phyloP scores from a whole-genome alignment of 53 echinoderm and acorn worm species.

The Hippasteria phrygiana region DNA sequence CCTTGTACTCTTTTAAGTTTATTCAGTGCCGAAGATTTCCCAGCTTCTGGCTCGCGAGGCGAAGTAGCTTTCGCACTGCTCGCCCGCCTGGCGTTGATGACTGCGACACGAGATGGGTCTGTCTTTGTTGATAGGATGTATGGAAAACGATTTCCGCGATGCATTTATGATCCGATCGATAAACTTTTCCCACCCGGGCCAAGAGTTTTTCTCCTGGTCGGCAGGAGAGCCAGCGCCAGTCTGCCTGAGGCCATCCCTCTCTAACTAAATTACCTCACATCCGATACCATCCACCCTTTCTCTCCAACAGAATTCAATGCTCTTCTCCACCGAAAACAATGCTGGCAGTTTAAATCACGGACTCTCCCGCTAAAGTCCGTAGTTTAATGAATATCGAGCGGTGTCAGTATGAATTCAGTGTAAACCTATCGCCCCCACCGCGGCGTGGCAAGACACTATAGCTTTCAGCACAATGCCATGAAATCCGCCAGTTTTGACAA shows the following conservation, averaged over 20 bases:
- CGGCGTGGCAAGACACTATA: constrained; percentile 29
- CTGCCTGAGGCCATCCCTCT: constrained; percentile 50
- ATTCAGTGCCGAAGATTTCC: neutral
- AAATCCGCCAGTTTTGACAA: neutral
- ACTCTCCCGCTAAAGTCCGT: neutral
- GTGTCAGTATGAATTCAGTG: constrained; percentile 53
- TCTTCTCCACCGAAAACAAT: constrained; percentile 48
- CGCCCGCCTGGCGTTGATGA: neutral
- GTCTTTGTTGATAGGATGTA: constrained; percentile 61
- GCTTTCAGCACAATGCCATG: constrained; percentile 28
- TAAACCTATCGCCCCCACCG: constrained; percentile 36
- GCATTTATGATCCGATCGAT: constrained; percentile 66
- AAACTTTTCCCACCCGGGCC: constrained; percentile 36
- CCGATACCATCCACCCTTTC: constrained; percentile 64
- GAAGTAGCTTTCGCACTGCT: constrained; percentile 19
- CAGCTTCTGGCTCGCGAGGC: neutral
- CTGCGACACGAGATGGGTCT: constrained; percentile 47
- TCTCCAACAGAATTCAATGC: constrained; percentile 45
- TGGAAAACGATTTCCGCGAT: constrained; percentile 62
- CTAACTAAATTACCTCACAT: constrained; percentile 64
- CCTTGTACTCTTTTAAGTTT: neutral
- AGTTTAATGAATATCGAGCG: constrained; percentile 63
- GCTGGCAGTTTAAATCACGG: constrained; percentile 47
- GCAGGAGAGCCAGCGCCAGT: constrained; percentile 46
- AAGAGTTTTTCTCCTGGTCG: neutral